phyloP scores from a whole-genome alignment of 2,888 invertebrate genomes.

The Pilophorus perplexus region DNA sequence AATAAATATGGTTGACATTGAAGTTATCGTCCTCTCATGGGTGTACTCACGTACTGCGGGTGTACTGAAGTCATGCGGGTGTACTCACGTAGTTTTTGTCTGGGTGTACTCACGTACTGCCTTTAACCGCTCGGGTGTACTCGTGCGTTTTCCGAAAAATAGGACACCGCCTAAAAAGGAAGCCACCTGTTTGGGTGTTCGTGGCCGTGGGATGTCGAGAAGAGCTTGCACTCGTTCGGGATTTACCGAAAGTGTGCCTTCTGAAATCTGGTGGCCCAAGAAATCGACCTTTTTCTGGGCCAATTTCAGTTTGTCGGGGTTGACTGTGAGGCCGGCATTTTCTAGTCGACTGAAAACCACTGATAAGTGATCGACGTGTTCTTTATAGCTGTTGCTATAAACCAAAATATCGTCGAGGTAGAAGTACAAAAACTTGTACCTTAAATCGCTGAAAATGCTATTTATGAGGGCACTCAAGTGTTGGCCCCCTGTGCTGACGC shows the following conservation, averaged over 20 bases:
- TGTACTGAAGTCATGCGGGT: too few species aligned
- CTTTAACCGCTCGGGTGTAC: too few species aligned
- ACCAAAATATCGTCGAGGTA: slow-evolving; percentile 45
- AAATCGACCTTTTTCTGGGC: slow-evolving; percentile 25
- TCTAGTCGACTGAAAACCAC: slow-evolving; percentile 41
- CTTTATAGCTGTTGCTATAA: slow-evolving; percentile 32
- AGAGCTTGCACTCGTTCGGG: slow-evolving; percentile 5
- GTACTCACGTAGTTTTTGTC: too few species aligned
- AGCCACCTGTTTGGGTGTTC: slow-evolving; percentile 13
- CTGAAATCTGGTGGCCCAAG: slow-evolving; percentile 36
- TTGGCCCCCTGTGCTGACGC: slow-evolving; percentile 40
- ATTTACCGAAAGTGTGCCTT: not conserved
- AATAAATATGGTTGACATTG: too few species aligned
- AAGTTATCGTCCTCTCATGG: too few species aligned
- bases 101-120: too few species aligned
- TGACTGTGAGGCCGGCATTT: slow-evolving; percentile 47
- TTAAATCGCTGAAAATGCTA: slow-evolving; percentile 39
- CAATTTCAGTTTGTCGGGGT: slow-evolving; percentile 46
- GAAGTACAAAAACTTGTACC: slow-evolving; percentile 41
- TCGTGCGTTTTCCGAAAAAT: too few species aligned
- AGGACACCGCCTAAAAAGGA: slow-evolving; percentile 15
- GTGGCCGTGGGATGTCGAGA: slow-evolving; percentile 16
- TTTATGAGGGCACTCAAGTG: slow-evolving; percentile 37
- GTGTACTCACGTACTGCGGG: too few species aligned
- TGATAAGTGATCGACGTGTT: slow-evolving; percentile 37